phyloP scores from a whole-genome alignment of 2,797 vertebrate species.

The Morelia viridis region DNA sequence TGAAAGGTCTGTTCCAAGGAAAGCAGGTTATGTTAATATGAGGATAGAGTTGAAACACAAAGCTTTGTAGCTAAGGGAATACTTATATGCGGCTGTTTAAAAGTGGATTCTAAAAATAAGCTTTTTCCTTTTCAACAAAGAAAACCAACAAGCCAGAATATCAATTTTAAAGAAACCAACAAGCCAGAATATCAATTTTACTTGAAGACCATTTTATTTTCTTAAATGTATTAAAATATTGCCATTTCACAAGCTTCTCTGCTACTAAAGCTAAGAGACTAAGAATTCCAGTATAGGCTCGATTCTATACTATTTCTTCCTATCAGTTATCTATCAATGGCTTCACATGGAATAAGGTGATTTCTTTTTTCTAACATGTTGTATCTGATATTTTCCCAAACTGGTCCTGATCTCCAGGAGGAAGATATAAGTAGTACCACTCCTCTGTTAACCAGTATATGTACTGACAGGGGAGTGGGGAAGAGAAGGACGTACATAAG shows the following conservation, averaged over 20 bases:
- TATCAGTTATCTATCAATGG: neutral
- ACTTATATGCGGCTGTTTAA: neutral
- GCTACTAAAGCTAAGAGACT: neutral
- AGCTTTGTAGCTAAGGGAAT: neutral
- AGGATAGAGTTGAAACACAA: neutral
- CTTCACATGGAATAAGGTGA: neutral
- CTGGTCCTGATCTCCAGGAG: neutral
- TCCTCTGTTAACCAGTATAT: neutral
- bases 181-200: slow-evolving; percentile 36
- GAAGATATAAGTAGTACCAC: neutral
- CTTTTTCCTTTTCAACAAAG: neutral
- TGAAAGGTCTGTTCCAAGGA: neutral
- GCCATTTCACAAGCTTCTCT: slow-evolving; percentile 3
- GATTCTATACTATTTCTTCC: neutral
- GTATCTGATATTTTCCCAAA: neutral
- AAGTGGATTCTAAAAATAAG: slow-evolving; percentile 25
- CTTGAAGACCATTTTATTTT: slow-evolving; percentile 53
- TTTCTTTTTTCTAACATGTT: neutral
- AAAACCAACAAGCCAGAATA: too few species aligned
- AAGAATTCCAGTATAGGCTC: neutral
- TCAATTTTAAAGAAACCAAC: slow-evolving; percentile 16
- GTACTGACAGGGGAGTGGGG: neutral
- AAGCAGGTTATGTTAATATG: neutral
- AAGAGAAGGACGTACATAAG: neutral
- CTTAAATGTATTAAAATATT: slow-evolving; percentile 14